Conservation (phyloP, 2,888 invertebrate genomes). For the Osmoderma eremita region DNA sequence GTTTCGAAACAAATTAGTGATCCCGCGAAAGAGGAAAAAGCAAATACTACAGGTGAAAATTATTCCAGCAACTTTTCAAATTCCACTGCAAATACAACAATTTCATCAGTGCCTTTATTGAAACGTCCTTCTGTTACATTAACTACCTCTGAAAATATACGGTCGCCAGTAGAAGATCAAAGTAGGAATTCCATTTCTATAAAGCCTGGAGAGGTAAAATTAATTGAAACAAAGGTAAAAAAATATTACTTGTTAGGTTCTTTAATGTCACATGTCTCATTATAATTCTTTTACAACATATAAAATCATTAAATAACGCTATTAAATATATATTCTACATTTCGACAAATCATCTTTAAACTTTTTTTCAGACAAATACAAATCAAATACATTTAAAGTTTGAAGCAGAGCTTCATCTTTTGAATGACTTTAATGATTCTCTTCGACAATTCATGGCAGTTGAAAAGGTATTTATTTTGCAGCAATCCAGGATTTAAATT, state of each 20-base stretch:
- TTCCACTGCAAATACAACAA: constrained; percentile 18
- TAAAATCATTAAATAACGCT: constrained; percentile 14
- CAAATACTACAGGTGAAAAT: constrained; percentile 13
- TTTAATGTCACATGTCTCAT: background rate
- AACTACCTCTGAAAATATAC: constrained; percentile 35
- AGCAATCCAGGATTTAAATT: background rate
- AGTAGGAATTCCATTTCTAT: constrained; percentile 35
- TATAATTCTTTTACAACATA: no score
- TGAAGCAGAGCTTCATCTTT: constrained; percentile 69
- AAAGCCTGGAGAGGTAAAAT: constrained; percentile 44
- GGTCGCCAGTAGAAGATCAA: constrained; percentile 9
- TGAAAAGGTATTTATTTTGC: constrained; percentile 62
- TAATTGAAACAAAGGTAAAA: constrained; percentile 44
- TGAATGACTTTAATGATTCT: constrained; percentile 71
- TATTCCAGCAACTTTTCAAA: constrained; percentile 37
- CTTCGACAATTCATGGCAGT: constrained; percentile 68
- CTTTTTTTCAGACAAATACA: constrained; percentile 56
- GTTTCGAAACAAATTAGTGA: constrained; percentile 2
- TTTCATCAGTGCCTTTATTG: constrained; percentile 39
- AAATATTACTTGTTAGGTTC: background rate
- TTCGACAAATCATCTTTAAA: no score
- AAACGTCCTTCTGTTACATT: constrained; percentile 39
- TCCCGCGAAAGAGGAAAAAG: constrained; percentile 10
- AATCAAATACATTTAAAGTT: constrained; percentile 70
- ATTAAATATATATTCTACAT: background rate